phyloP scores from a whole-genome alignment of 2,888 invertebrate species.

The Zele albiditarsus region DNA sequence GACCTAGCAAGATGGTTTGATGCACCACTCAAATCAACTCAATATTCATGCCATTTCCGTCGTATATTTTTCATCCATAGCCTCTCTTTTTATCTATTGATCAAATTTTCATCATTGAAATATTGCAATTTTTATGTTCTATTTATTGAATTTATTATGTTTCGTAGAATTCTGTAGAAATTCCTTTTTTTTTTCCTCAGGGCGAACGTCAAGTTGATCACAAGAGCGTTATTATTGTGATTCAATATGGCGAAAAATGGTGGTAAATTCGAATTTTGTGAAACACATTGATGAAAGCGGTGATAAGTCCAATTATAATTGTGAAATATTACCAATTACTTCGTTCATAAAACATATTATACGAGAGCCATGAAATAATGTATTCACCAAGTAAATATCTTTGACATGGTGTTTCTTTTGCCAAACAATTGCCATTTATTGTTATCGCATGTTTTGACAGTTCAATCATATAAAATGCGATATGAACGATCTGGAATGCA shows the following conservation, averaged over 20 bases:
- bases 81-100: neutral
- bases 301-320: neutral
- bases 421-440: neutral
- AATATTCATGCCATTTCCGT: slow-evolving; percentile 37
- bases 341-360: neutral
- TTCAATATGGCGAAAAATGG: neutral
- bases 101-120: neutral
- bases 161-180: neutral
- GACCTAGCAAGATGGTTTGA: slow-evolving; percentile 56
- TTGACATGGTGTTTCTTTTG: neutral
- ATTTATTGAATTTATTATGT: neutral
- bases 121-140: neutral
- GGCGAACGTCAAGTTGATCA: neutral
- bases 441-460: neutral
- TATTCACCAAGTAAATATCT: neutral
- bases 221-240: neutral
- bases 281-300: too few relatives aligned
- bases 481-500: neutral
- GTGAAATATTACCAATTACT: neutral
- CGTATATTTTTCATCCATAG: neutral
- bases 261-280: neutral
- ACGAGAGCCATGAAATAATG: neutral
- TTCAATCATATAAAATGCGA: too few relatives aligned
- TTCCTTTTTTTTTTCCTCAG: neutral
- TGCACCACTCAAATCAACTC: neutral